phyloP scores from a whole-genome alignment of 2,888 invertebrate species.

The Hypercompe scribonia region DNA sequence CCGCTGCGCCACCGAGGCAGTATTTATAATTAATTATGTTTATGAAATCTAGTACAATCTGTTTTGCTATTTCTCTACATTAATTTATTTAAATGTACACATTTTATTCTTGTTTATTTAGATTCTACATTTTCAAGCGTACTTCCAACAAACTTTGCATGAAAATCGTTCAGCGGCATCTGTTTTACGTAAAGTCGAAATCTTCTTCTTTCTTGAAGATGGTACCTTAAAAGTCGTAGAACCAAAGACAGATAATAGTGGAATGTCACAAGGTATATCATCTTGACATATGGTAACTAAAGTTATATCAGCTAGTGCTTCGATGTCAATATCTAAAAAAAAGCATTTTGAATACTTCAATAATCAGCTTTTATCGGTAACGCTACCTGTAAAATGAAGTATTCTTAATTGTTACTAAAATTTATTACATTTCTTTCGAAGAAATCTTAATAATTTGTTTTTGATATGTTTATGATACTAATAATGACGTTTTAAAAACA shows the following conservation, averaged over 20 bases:
- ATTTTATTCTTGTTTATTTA: conserved; percentile 57
- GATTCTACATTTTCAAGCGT: conserved; percentile 92
- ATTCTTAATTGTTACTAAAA: too few relatives aligned
- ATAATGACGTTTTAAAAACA: too few relatives aligned
- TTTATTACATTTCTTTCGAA: too few relatives aligned
- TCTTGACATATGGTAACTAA: background rate
- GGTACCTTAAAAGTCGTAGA: conserved; percentile 96
- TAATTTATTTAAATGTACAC: background rate
- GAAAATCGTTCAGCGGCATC: conserved; percentile 90
- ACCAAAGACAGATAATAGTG: conserved; percentile 93
- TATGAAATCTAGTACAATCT: too few relatives aligned
- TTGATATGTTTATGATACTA: too few relatives aligned
- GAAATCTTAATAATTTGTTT: too few relatives aligned
- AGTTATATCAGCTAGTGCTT: background rate
- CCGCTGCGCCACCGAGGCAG: too few relatives aligned
- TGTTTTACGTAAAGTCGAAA: conserved; percentile 92
- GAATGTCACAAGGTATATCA: conserved; percentile 92
- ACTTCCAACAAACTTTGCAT: conserved; percentile 92
- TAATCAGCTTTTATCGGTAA: too few relatives aligned
- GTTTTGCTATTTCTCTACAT: background rate
- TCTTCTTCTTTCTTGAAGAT: conserved; percentile 96
- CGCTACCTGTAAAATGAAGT: too few relatives aligned
- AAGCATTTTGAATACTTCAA: too few relatives aligned
- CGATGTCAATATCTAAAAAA: background rate
- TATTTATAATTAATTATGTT: too few relatives aligned